Percentiles rank a stretch among this genome's conserved stretches.
phyloP scores from a whole-genome alignment of 2,888 invertebrate species.

The Orthosia gothica region DNA sequence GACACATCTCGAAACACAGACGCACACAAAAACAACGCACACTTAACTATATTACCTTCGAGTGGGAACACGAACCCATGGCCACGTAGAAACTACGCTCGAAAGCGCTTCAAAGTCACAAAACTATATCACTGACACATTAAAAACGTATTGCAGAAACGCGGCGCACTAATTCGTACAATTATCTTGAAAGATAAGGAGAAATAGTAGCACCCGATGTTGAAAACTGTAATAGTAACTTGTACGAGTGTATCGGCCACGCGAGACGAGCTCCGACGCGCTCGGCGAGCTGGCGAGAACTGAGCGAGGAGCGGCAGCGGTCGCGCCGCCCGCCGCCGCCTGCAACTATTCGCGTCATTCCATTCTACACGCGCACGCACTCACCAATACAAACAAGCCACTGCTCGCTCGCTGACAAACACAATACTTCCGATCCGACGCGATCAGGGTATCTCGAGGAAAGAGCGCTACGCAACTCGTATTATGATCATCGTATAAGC shows the following conservation, averaged over 20 bases:
- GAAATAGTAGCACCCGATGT: conserved; percentile 80
- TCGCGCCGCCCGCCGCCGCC: conserved; percentile 77
- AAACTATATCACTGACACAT: conserved; percentile 79
- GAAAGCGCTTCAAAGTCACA: conserved; percentile 80
- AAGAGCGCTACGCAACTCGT: conserved; percentile 68
- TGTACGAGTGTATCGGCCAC: conserved; percentile 83
- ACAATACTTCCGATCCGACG: conserved; percentile 68
- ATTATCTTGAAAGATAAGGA: conserved; percentile 86
- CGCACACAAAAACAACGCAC: conserved; percentile 80
- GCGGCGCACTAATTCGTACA: conserved; percentile 85
- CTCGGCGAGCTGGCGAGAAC: conserved; percentile 83
- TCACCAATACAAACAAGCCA: conserved; percentile 87
- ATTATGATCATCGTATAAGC: conserved; percentile 63
- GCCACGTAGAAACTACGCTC: conserved; percentile 86
- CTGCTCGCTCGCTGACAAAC: conserved; percentile 76
- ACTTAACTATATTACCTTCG: conserved; percentile 87
- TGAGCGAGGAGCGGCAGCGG: conserved; percentile 76
- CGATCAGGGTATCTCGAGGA: conserved; percentile 71
- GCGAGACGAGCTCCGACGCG: conserved; percentile 85
- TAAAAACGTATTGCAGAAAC: conserved; percentile 71
- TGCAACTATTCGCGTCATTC: conserved; percentile 89
- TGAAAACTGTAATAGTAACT: conserved; percentile 74
- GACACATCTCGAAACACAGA: conserved; percentile 79
- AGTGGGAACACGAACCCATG: conserved; percentile 87
- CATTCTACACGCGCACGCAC: conserved; percentile 88